Percentiles rank a stretch among this genome's conserved stretches.
phyloP scores from a whole-genome alignment of 2,888 invertebrate species.

The Brachyopa scutellaris region DNA sequence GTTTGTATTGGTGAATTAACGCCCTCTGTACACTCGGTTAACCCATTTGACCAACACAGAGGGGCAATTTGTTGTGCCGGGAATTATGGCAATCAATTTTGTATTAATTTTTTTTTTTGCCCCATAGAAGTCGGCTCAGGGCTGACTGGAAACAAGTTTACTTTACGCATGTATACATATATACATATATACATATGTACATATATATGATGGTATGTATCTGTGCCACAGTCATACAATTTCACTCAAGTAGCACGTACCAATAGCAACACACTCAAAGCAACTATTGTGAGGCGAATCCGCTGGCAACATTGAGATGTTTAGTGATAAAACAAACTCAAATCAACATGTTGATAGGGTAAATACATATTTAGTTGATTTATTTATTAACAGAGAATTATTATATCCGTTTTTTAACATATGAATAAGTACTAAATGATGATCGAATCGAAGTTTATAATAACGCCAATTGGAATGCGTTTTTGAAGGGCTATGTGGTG shows the following conservation, averaged over 20 bases:
- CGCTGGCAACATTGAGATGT: constrained; percentile 23
- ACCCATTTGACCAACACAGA: constrained; percentile 25
- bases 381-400: too few species aligned
- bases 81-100: constrained; percentile 43
- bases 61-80: constrained; percentile 39
- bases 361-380: too few species aligned
- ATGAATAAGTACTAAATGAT: too few species aligned
- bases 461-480: too few species aligned
- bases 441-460: too few species aligned
- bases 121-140: constrained; percentile 26
- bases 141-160: constrained; percentile 66
- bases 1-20: constrained; percentile 50
- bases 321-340: too few species aligned
- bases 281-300: constrained; percentile 28
- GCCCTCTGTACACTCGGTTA: constrained; percentile 19
- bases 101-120: background rate
- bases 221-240: too few species aligned
- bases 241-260: background rate
- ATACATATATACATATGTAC: too few species aligned
- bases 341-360: background rate
- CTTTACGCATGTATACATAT: constrained; percentile 1
- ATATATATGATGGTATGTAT: too few species aligned
- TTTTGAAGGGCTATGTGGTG: too few species aligned
- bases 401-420: too few species aligned
- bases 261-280: background rate